Conservation (phyloP, 2,888 invertebrate species). For the Mesoligia furuncula region DNA sequence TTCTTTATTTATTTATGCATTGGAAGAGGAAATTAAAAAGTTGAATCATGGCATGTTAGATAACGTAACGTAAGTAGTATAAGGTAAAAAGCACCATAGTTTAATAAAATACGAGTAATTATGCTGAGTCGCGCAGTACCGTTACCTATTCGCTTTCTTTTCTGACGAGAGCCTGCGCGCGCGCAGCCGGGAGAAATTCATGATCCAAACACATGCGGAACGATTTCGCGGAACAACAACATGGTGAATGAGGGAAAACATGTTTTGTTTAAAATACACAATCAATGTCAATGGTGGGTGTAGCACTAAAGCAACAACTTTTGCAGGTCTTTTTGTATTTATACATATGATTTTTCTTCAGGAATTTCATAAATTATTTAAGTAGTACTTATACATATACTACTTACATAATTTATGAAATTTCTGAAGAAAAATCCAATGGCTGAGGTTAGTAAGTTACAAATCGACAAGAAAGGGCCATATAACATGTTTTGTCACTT, state of each 20-base stretch:
- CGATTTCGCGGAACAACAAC: constrained; percentile 70
- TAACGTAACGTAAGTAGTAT: too few species aligned
- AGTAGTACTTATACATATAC: too few species aligned
- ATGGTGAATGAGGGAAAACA: constrained; percentile 57
- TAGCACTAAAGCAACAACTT: constrained; percentile 1
- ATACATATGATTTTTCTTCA: too few species aligned
- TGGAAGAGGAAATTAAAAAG: not conserved
- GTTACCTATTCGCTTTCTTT: constrained; percentile 87
- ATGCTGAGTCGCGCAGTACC: constrained; percentile 77
- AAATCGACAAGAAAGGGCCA: not conserved
- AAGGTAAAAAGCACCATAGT: constrained; percentile 30
- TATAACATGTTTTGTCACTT: constrained; percentile 11
- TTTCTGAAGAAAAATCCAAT: not conserved
- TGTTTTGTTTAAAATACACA: constrained; percentile 46
- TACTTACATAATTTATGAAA: not conserved
- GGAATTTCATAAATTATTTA: too few species aligned
- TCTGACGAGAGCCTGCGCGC: constrained; percentile 71
- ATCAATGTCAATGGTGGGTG: constrained; percentile 21
- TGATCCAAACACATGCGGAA: constrained; percentile 70
- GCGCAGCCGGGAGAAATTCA: constrained; percentile 74
- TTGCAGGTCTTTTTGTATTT: not conserved
- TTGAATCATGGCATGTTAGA: not conserved
- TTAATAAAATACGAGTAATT: constrained; percentile 71
- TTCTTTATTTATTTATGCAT: not conserved
- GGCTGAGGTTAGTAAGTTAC: not conserved